Evolutionary conservation across 2,888 invertebrate genomes (phyloP), one percentile per base, ranked within the genome.

Genomic region (Apamea monoglypha): DNA sequence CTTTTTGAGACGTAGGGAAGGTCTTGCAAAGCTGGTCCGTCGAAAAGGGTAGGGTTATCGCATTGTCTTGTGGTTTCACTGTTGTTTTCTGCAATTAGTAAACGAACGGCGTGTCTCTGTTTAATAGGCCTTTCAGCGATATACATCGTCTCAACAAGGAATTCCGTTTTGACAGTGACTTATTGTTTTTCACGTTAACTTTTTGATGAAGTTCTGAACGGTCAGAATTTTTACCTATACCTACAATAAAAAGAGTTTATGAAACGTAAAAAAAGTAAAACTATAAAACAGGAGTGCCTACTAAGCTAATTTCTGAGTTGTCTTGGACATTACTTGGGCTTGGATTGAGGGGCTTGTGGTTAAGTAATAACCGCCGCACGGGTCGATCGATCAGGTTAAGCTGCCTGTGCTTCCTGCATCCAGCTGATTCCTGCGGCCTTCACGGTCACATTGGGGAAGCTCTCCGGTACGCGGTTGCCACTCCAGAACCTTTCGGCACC

Each of bases 21-120:
- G 72, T 92, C 94, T 88, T 77, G 66, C 76, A 90, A 86, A 3
- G 76, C 14, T 94, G 94, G 96, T 88, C 59, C 72, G 79, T 84
- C 81, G 88, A 88, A 91, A 92, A 92, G 87, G 91, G 92, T 91
- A 92, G 94, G 94, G 92, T 94, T 93, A 94, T 93, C 91, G 91
- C 91, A 92, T 94, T 94, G 95, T 95, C 94, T 95, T 93, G 94
- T 88, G 95, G 95, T 94, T 95, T 92, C 91, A 94, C 93, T 94
- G 95, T 96, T 95, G 96, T 95, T 96, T 96, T 96, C 95, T 96
- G 94, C 95, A 96, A 96, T 96, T 96, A 96, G 94, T 92, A 91
- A 90, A 91, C 90, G 91, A 90, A 93, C 95, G 92, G 96, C 96
- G 94, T 96, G 96, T 95, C 94, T 94, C 91, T 94, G 92, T 92